A percentile compares a stretch with the other conserved stretches of the same genome.
phyloP scores from a whole-genome alignment of 2,888 invertebrate genomes.

The Cheilosia vernalis region DNA sequence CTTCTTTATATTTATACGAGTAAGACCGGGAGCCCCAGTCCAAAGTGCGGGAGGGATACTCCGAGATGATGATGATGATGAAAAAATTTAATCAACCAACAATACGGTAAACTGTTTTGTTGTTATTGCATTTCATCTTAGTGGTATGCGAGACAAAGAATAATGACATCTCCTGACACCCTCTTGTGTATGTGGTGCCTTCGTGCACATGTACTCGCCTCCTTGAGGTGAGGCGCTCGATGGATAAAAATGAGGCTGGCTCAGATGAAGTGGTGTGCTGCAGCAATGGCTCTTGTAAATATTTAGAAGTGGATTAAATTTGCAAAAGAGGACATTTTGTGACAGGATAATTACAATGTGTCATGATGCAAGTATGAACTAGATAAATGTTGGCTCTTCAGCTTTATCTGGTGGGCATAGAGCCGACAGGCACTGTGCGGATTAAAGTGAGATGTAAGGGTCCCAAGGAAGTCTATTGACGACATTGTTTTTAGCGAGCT shows the following conservation, averaged over 20 bases:
- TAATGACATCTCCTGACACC: conserved; percentile 71
- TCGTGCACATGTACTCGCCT: conserved; percentile 1
- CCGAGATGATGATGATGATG: conserved; percentile 62
- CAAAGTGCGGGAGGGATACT: conserved; percentile 13
- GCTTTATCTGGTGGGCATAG: neutral
- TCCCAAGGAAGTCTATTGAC: no score
- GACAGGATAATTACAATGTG: conserved; percentile 78
- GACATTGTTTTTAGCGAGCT: no score
- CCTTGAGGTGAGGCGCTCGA: conserved; percentile 46
- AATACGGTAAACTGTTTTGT: conserved; percentile 73
- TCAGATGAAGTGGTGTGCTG: conserved; percentile 33
- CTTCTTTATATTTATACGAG: conserved; percentile 18
- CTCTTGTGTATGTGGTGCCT: conserved; percentile 48
- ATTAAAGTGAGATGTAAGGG: no score
- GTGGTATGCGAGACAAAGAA: conserved; percentile 62
- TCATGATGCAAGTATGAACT: conserved; percentile 28
- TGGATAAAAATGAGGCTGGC: conserved; percentile 5
- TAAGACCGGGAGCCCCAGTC: neutral
- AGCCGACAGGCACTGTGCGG: no score
- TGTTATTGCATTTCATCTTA: conserved; percentile 68
- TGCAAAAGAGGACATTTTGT: conserved; percentile 76
- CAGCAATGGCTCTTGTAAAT: conserved; percentile 53
- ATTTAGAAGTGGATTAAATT: conserved; percentile 74
- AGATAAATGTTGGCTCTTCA: conserved; percentile 30
- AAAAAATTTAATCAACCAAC: conserved; percentile 75